Conservation (phyloP, 2,797 vertebrate genomes). For the Spheniscus humboldti region DNA sequence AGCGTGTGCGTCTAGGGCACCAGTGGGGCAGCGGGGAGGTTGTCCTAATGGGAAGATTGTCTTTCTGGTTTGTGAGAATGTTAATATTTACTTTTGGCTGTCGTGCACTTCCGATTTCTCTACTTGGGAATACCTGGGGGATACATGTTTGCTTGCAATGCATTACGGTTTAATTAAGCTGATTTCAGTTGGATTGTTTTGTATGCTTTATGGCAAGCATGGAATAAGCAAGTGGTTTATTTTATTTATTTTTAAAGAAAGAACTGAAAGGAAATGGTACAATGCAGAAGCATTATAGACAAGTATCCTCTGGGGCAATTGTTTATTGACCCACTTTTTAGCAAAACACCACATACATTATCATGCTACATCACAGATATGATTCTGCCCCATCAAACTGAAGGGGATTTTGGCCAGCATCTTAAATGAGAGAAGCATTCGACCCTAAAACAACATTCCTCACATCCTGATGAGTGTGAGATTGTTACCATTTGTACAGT, state of each 20-base stretch:
- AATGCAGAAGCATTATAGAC: background rate
- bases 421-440: background rate
- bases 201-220: constrained; percentile 52
- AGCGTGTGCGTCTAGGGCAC: background rate
- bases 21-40: background rate
- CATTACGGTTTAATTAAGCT: constrained; percentile 65
- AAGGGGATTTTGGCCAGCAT: background rate
- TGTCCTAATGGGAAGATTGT: background rate
- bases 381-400: background rate
- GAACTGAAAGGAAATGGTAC: constrained; percentile 30
- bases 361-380: background rate
- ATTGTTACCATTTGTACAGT: background rate
- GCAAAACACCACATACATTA: constrained; percentile 22
- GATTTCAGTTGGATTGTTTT: constrained; percentile 63
- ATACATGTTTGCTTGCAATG: constrained; percentile 35
- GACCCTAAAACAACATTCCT: background rate
- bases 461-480: background rate
- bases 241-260: constrained; percentile 58
- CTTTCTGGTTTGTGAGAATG: background rate
- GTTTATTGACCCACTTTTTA: constrained; percentile 45
- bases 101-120: constrained; percentile 32
- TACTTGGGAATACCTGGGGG: constrained; percentile 46
- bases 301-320: constrained; percentile 14
- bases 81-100: constrained; percentile 61
- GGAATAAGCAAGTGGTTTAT: constrained; percentile 57